Conservation (phyloP, 2,113 vertebrate species). For the Thomomys bottae region DNA sequence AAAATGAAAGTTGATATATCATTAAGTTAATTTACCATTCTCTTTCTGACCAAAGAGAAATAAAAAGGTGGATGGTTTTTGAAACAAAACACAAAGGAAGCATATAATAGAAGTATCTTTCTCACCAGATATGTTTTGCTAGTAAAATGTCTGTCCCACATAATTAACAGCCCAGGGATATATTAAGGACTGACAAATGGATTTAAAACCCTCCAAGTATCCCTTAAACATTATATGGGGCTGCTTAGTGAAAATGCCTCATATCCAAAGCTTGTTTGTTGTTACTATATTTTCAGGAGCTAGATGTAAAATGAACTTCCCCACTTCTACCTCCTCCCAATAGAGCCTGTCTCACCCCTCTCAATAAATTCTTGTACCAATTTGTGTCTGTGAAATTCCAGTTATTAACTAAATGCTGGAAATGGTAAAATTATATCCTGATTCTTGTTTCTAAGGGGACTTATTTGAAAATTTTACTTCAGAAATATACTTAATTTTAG, state of each 20-base stretch:
- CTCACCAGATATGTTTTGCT: conserved; percentile 52
- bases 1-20: too few species aligned
- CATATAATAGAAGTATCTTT: conserved; percentile 63
- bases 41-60: conserved; percentile 52
- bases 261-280: neutral
- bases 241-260: conserved; percentile 6
- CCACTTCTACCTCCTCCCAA: too few species aligned
- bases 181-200: conserved; percentile 55
- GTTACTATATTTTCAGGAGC: conserved; percentile 32
- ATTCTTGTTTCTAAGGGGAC: neutral
- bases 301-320: conserved; percentile 2
- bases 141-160: conserved; percentile 53
- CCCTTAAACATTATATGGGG: conserved; percentile 29
- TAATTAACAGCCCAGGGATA: conserved; percentile 69
- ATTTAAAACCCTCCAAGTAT: neutral
- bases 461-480: neutral
- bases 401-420: neutral
- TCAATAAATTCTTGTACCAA: too few species aligned
- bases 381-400: too few species aligned
- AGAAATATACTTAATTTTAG: neutral
- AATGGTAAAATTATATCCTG: neutral
- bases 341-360: too few species aligned
- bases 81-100: conserved; percentile 36
- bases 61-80: conserved; percentile 46
- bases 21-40: conserved; percentile 18